These are phyloP conservation scores for Cheilosia pagana DNA, from an alignment of 2,888 invertebrate genomes.

Conservation along the genomic window DNA sequence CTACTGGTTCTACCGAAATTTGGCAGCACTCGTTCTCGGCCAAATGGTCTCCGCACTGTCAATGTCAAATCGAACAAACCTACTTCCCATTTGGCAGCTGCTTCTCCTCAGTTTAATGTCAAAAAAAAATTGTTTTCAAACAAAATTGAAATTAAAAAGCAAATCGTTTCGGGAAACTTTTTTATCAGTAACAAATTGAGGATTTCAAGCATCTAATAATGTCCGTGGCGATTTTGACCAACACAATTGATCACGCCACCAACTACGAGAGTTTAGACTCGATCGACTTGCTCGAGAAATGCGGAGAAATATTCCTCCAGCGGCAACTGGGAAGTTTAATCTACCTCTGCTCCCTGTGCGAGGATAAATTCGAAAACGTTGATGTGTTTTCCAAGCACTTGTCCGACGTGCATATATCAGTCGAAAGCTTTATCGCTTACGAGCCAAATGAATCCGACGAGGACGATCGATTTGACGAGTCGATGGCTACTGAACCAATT, in stretches of 20 bases:
- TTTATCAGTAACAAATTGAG: not conserved
- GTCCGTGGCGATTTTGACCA: conserved; percentile 10
- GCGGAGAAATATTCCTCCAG: conserved; percentile 72
- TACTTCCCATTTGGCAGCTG: too few relatives aligned
- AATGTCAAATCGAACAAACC: too few relatives aligned
- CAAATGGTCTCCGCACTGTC: too few relatives aligned
- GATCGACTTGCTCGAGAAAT: conserved; percentile 50
- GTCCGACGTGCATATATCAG: conserved; percentile 54
- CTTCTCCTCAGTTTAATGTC: too few relatives aligned
- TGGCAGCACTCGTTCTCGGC: too few relatives aligned
- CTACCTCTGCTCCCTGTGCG: conserved; percentile 63
- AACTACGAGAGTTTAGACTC: not conserved
- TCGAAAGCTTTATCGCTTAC: conserved; percentile 49
- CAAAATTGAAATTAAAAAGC: too few relatives aligned
- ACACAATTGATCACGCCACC: not conserved
- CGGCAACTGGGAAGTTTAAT: conserved; percentile 53
- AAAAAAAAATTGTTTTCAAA: too few relatives aligned
- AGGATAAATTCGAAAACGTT: conserved; percentile 47
- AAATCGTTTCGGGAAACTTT: too few relatives aligned
- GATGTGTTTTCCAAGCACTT: conserved; percentile 64
- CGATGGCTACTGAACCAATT: not conserved
- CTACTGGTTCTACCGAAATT: not conserved
- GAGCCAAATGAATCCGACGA: conserved; percentile 48
- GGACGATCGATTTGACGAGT: not conserved
- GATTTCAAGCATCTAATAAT: conserved; percentile 11